Percentiles rank a stretch among this genome's conserved stretches.
Conservation (phyloP, 2,888 invertebrate genomes). For the Thysanoteuthis rhombus region DNA sequence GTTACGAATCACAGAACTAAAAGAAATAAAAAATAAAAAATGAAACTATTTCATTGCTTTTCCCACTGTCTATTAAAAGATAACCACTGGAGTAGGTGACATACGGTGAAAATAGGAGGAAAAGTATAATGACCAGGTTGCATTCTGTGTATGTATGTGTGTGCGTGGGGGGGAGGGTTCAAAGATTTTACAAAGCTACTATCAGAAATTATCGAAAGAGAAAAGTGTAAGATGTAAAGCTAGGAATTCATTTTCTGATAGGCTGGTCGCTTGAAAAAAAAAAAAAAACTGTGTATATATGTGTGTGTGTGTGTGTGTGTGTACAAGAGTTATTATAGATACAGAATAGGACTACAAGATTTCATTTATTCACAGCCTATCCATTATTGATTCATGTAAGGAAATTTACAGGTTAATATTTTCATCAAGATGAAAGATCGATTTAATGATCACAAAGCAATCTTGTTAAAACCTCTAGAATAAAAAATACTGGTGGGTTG, state of each 20-base stretch:
- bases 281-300: background rate
- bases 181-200: background rate
- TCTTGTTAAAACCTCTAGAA: background rate
- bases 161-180: background rate
- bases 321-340: no score
- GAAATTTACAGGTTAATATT: background rate
- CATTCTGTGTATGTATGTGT: background rate
- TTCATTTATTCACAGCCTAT: background rate
- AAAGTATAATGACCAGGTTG: no score
- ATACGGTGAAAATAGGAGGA: no score
- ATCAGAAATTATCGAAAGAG: background rate
- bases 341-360: background rate
- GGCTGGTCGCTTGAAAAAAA: background rate
- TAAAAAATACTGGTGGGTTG: slow-evolving; percentile 1
- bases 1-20: background rate
- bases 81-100: no score
- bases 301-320: no score
- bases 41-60: no score
- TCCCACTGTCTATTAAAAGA: no score
- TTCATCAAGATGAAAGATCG: background rate
- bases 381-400: background rate
- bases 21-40: no score
- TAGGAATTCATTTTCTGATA: background rate
- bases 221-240: background rate
- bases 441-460: background rate